Conservation (phyloP, 2,797 vertebrate genomes). For the Phoebastria nigripes region DNA sequence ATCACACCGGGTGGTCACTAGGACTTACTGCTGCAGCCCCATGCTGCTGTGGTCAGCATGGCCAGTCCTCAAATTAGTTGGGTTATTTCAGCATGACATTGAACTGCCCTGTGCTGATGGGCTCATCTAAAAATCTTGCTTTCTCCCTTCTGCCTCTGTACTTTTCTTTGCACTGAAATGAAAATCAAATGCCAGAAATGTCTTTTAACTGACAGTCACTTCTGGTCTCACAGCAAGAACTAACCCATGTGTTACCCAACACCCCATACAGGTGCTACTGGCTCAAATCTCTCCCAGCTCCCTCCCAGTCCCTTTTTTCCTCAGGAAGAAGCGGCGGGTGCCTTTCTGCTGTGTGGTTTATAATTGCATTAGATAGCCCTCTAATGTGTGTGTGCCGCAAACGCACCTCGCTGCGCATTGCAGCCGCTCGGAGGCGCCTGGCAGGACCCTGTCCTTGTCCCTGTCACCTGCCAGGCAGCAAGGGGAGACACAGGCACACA, state of each 20-base stretch:
- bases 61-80: background rate
- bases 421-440: background rate
- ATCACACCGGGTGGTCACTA: fast-evolving
- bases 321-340: fast-evolving
- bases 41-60: background rate
- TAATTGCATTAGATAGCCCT: background rate
- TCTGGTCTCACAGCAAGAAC: background rate
- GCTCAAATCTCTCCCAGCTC: background rate
- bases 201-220: background rate
- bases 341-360: background rate
- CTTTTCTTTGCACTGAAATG: background rate
- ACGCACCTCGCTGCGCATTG: background rate
- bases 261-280: fast-evolving
- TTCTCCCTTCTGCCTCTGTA: background rate
- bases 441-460: background rate
- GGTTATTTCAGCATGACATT: background rate
- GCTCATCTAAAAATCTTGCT: background rate
- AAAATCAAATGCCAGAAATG: background rate
- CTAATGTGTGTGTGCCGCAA: background rate
- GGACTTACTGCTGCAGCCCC: background rate
- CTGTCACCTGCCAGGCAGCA: background rate
- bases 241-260: background rate
- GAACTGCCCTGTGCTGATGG: background rate
- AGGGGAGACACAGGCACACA: background rate
- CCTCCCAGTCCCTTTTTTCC: background rate